Base-by-base conservation (phyloP, 2,797 vertebrate species). In the Cirrhinus molitorella region DNA sequence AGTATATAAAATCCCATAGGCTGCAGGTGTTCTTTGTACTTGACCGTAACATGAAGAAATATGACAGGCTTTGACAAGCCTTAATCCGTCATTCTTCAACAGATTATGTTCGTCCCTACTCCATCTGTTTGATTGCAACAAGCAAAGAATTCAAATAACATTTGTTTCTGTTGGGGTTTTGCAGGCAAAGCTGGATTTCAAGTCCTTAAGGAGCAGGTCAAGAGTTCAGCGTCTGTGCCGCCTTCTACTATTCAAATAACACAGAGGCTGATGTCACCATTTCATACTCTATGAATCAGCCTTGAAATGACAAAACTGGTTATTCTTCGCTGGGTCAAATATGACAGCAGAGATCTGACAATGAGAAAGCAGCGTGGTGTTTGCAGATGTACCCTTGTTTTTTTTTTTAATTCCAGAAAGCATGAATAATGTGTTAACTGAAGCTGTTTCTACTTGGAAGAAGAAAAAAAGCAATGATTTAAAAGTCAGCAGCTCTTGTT, bases 61-160 rank as follows among this genome's bases (percentile, higher is more conserved):
- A 84, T 76, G 21, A 16, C 21, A 37, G 72, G 65, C 43, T 72
- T 61, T 79, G 66, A 79, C 80, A 83, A 79, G 66, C 72, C 67
- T 70, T 66, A 82, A 88, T 90, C 89, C 79, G 66, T 84, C 84
- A 83, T 83, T 77, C 81, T 87, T 73, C 75, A 79, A 34, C 59
- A 87, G 89, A 88, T 88, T 83, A 80, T 49, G 45, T 8, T 68
- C 47, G 47, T 80, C 43, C 23, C 47, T 43, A 71, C 72, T 70
- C 70, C 68, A 87, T 86, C 67, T 66, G 72, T 84, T 59, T 65
- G 63, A 59, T 19, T 45, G 19, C 8, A 53, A 78, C 83, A 63
- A 25, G 37, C 43, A 71, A 37, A 70, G 47, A 80, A 40, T 61
- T 73, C 43, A 79, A 67, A 72, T 55, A 73, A 75, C 75, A 51